Evolutionary conservation across 2,888 invertebrate species (phyloP).

Genomic region (Hyppa rectilinea): DNA sequence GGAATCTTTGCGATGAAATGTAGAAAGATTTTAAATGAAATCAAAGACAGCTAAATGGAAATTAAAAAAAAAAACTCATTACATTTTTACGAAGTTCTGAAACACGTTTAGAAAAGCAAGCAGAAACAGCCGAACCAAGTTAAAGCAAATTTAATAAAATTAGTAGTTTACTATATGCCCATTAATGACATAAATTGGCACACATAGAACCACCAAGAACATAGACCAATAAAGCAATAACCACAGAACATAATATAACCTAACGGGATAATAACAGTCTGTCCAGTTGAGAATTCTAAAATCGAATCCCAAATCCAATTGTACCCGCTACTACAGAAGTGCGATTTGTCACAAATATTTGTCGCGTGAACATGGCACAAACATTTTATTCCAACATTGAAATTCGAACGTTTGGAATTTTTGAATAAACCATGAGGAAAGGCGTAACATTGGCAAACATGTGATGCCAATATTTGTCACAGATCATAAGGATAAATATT

Average conservation of each 20-base stretch:
- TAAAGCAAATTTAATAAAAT: no score
- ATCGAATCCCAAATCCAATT: constrained; percentile 35
- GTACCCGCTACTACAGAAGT: neutral
- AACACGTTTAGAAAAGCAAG: neutral
- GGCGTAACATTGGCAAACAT: neutral
- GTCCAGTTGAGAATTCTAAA: constrained; percentile 27
- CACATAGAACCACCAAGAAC: neutral
- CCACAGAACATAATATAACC: no score
- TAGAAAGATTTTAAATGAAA: neutral
- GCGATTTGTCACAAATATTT: constrained; percentile 29
- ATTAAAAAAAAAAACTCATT: no score
- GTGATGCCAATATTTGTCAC: neutral
- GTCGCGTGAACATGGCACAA: neutral
- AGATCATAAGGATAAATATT: neutral
- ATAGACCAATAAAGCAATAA: constrained; percentile 12
- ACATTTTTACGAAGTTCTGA: no score
- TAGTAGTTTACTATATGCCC: no score
- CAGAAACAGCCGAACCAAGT: no score
- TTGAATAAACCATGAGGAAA: neutral
- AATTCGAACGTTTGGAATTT: constrained; percentile 18
- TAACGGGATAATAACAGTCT: no score
- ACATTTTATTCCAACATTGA: constrained; percentile 22
- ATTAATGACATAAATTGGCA: neutral
- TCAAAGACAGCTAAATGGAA: neutral
- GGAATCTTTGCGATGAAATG: no score